Evolutionary conservation across 2,113 vertebrate genomes (phyloP).

Genomic region (Pristiophorus japonicus): DNA sequence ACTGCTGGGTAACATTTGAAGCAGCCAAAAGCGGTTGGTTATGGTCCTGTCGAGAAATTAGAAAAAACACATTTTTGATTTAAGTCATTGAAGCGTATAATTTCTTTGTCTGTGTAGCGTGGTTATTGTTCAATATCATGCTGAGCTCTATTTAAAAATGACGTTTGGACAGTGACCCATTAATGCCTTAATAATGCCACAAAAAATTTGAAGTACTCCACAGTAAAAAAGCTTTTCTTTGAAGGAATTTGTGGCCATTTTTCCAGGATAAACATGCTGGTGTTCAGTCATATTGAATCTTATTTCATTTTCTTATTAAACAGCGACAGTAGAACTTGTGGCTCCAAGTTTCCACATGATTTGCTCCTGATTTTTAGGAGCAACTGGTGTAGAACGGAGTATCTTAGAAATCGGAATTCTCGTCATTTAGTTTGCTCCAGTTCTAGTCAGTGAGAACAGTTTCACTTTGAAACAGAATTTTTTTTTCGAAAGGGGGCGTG

Average conservation of each 20-base stretch:
- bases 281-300: background rate
- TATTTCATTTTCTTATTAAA: background rate
- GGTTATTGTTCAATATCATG: background rate
- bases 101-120: background rate
- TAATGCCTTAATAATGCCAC: background rate
- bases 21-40: slow-evolving; percentile 1
- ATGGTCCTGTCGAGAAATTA: background rate
- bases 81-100: background rate
- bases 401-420: too few relatives aligned
- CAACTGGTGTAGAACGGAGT: too few relatives aligned
- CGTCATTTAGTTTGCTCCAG: too few relatives aligned
- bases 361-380: too few relatives aligned
- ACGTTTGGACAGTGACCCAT: background rate
- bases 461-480: too few relatives aligned
- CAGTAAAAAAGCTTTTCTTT: too few relatives aligned
- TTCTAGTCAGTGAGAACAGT: too few relatives aligned
- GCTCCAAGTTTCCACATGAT: too few relatives aligned
- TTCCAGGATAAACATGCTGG: background rate
- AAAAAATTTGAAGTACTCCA: background rate
- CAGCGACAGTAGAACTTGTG: too few relatives aligned
- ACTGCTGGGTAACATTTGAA: background rate
- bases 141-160: background rate
- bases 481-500: too few relatives aligned
- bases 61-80: background rate
- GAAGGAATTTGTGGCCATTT: background rate